Evolutionary conservation across 2,797 vertebrate species (phyloP), one percentile per base, ranked within the genome.

Genomic region (Hypotaenidia philippensis): DNA sequence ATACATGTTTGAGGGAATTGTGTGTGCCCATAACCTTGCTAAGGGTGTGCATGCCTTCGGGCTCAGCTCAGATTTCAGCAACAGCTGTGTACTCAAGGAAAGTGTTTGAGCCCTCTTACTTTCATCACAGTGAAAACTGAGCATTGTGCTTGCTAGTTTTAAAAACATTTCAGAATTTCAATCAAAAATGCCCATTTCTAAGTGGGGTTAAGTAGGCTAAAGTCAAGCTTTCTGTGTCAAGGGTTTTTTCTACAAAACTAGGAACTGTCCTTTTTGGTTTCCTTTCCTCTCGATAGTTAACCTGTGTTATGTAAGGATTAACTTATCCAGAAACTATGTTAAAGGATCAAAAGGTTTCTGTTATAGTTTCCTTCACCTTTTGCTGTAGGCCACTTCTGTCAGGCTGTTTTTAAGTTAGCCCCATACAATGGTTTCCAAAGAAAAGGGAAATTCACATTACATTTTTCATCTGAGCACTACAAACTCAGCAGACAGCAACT

Each of bases 191-290:
- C 18, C 29, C 8, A 7, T 74, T 92, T 74, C 52, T 41, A 64
- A 27, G 23, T 17, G 11, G n/a, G 12, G 22, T 85, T 78, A 47
- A 23, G 27, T 21, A 56, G n/a, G n/a, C 32, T 78, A 9, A 61
- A 74, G 47, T 74, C 38, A 63, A 75, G 22, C 32, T 90, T 94
- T 59, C 57, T 79, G 36, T 63, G 71, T 12, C 65, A 68, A 72
- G 17, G 10, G 18, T 1, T 49, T 75, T 87, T 63, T 22, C 34
- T 40, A 13, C 29, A 63, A 57, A 80, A 90, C 41, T 59, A 32
- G 9, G 76, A 44, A 44, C 5, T 0, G 0, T 0, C 0, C 5
- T 52, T 56, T 41, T 65, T 83, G 38, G 38, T 76, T 90, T 36
- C 36, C 78, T 76, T 92, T 56, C 50, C 10, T 9, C 16, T 60